Conservation (phyloP, 2,797 vertebrate genomes). For the Pseudochirops cupreus region DNA sequence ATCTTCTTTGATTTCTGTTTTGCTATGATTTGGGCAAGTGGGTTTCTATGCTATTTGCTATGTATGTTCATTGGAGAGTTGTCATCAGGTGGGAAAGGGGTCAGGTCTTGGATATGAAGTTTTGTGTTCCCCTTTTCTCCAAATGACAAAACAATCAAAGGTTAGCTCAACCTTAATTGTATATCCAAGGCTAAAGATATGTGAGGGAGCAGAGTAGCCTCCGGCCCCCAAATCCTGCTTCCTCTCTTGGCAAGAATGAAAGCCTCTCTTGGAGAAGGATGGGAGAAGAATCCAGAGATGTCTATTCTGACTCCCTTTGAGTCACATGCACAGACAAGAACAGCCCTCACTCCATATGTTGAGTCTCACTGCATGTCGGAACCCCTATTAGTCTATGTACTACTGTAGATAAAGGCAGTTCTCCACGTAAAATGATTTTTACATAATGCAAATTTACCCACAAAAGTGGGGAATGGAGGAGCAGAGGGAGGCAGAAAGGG, state of each 20-base stretch:
- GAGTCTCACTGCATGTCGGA: background rate
- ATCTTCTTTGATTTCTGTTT: background rate
- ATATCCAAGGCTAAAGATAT: background rate
- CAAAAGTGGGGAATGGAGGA: background rate
- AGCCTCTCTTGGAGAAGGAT: background rate
- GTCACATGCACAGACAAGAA: background rate
- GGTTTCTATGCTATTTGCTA: background rate
- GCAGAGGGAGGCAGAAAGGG: background rate
- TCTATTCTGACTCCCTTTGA: background rate
- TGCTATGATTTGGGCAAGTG: background rate
- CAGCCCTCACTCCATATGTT: background rate
- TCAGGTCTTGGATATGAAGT: background rate
- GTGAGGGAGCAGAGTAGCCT: background rate
- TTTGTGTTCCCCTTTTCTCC: background rate
- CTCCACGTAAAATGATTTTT: background rate
- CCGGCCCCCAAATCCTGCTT: background rate
- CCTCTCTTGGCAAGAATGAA: background rate
- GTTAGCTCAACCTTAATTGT: background rate
- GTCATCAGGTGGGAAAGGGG: background rate
- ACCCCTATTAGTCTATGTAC: background rate
- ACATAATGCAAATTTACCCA: background rate
- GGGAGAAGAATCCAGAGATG: background rate
- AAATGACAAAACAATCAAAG: background rate
- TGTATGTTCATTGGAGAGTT: background rate
- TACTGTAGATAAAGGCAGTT: background rate